Evolutionary conservation across 2,797 vertebrate genomes (phyloP).

Genomic region (Phaenicophaeus curvirostris): DNA sequence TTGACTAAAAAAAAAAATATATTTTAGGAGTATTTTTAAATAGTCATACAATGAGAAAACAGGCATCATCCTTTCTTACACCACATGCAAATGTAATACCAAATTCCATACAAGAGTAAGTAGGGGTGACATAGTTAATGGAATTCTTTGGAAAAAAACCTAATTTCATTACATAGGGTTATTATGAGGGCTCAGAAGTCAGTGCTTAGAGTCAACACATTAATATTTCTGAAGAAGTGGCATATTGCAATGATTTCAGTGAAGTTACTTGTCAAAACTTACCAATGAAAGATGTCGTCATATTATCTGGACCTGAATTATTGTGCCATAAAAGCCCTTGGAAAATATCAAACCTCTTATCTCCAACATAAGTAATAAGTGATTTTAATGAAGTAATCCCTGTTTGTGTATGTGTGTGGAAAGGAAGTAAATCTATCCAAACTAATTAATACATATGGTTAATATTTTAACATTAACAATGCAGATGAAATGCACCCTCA

Average conservation of each 20-base stretch:
- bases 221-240: background rate
- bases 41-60: background rate
- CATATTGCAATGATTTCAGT: background rate
- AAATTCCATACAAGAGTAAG: background rate
- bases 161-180: background rate
- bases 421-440: background rate
- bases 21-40: background rate
- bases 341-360: background rate
- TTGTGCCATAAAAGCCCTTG: background rate
- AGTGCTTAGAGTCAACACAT: background rate
- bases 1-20: background rate
- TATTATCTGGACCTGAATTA: background rate
- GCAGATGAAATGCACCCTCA: background rate
- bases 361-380: background rate
- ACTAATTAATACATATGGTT: accelerated
- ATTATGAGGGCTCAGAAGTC: background rate
- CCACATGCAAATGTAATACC: background rate
- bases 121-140: background rate
- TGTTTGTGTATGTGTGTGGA: background rate
- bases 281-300: background rate
- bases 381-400: background rate
- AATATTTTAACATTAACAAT: background rate
- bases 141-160: background rate
- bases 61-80: background rate
- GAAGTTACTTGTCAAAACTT: background rate